These are phyloP conservation scores for Celastrina argiolus DNA, from an alignment of 2,888 invertebrate species.

Conservation along the genomic window DNA sequence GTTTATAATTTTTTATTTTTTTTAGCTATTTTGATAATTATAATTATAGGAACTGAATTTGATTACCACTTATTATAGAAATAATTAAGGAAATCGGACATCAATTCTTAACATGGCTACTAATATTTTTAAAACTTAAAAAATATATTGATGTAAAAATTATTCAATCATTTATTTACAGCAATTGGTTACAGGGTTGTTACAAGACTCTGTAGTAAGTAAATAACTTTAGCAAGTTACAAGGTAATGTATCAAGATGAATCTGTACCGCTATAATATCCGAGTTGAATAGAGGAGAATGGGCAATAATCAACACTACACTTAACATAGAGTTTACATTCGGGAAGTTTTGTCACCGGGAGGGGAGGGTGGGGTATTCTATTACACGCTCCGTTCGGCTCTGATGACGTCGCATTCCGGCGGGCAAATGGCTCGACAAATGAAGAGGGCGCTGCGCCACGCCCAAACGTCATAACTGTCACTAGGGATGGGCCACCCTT, in stretches of 20 bases:
- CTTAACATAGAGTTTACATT: slow-evolving; percentile 27
- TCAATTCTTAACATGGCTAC: background rate
- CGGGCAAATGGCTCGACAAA: slow-evolving; percentile 75
- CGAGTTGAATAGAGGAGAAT: background rate
- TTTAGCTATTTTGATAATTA: background rate
- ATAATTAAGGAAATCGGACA: background rate
- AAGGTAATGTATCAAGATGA: background rate
- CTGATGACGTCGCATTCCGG: slow-evolving; percentile 76
- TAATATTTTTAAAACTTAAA: background rate
- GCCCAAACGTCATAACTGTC: slow-evolving; percentile 74
- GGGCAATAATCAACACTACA: slow-evolving; percentile 5
- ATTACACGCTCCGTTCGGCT: slow-evolving; percentile 73
- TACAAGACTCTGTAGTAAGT: background rate
- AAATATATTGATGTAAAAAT: background rate
- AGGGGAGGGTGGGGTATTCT: slow-evolving; percentile 76
- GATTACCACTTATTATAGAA: background rate
- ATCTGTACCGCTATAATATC: background rate
- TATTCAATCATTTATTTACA: too few relatives aligned
- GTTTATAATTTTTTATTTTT: too few relatives aligned
- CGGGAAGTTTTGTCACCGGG: slow-evolving; percentile 53
- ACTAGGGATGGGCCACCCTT: slow-evolving; percentile 37
- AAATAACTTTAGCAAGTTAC: background rate
- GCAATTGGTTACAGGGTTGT: too few relatives aligned
- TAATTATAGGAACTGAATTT: background rate
- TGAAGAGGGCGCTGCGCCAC: slow-evolving; percentile 70